Evolutionary conservation across 2,113 vertebrate species (phyloP).

Genomic region (Tetraodon nigroviridis): DNA sequence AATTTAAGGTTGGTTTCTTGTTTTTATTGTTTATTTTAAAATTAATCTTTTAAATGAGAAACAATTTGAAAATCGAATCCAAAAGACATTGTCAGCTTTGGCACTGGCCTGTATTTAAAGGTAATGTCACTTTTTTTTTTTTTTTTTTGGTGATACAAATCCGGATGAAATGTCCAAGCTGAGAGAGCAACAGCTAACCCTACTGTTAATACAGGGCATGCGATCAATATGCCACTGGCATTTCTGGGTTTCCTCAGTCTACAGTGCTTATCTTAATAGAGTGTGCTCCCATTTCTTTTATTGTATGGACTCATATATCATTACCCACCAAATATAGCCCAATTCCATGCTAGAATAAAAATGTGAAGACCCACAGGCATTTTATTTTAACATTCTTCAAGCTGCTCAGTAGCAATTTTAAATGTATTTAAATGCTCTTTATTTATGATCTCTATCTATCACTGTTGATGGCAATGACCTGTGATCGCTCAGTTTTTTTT

Average conservation of each 20-base stretch:
- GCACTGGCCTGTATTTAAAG: too few species aligned
- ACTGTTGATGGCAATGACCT: not conserved
- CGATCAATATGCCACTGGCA: conserved; percentile 70
- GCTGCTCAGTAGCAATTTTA: conserved; percentile 5
- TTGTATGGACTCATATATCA: conserved; percentile 69
- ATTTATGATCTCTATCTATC: not conserved
- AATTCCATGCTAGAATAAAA: conserved; percentile 43
- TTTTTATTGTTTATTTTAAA: too few species aligned
- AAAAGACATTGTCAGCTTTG: too few species aligned
- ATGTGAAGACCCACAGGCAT: conserved; percentile 26
- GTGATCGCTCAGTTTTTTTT: not conserved
- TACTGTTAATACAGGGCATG: conserved; percentile 51
- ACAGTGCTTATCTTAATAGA: conserved; percentile 66
- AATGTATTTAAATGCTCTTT: not conserved
- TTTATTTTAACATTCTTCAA: conserved; percentile 37
- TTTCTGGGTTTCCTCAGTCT: conserved; percentile 65
- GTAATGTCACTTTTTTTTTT: too few species aligned
- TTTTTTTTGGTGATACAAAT: not conserved
- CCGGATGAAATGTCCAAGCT: conserved; percentile 34
- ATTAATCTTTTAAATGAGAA: too few species aligned
- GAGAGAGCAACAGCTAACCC: conserved; percentile 42
- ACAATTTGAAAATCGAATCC: too few species aligned
- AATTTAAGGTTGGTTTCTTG: too few species aligned
- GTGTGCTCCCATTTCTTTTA: conserved; percentile 65
- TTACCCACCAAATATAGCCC: conserved; percentile 61